Base-by-base conservation (phyloP, 1,140 invertebrate genomes). In the Megathymus violae region DNA sequence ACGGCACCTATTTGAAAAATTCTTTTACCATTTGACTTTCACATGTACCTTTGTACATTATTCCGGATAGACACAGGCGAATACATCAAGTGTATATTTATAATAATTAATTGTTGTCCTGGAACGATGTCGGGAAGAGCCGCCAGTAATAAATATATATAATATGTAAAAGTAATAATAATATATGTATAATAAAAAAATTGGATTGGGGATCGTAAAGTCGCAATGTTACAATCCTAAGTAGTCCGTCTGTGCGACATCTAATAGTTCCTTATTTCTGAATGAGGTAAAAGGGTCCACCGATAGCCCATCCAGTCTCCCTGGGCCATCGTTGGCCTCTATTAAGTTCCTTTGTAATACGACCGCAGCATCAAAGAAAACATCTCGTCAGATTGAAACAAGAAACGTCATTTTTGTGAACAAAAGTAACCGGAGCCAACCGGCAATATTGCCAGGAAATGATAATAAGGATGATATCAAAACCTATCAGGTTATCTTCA, bases 321-420 rank as follows among this genome's bases (percentile, higher is more conserved):
- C 54, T 64, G 62, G 64, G 65, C 71, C 58, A 60, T 69, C 58
- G 51, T 16, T 44, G 34, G 38, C 61, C 40, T 38, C 56, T 72
- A 69, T 75, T 69, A 71, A 64, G 63, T 66, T 67, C 66, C 67
- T 75, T 73, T 75, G 73, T 69, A 71, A 62, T 71, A 59, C 51
- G 66, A 75, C 52, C 67, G 58, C 62, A 64, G 44, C 59, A 48
- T 66, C 54, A 56, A 52, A 67, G 59, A 61, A 65, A 69, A 69
- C 56, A 65, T 69, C 60, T 62, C 61, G 46, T 56, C 47, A 65
- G 40, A 65, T 62, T 52, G 63, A 62, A 62, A 70, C 44, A 52
- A 41, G 54, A 63, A 59, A 52, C 41, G 48, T 25, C 56, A 60
- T 60, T 60, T 60, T 60, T 65, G 40, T 31, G 38, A 31, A 52